Percentiles rank a stretch among this genome's conserved stretches.
Conservation (phyloP, 2,113 vertebrate species). For the Paedocypris sp. region DNA sequence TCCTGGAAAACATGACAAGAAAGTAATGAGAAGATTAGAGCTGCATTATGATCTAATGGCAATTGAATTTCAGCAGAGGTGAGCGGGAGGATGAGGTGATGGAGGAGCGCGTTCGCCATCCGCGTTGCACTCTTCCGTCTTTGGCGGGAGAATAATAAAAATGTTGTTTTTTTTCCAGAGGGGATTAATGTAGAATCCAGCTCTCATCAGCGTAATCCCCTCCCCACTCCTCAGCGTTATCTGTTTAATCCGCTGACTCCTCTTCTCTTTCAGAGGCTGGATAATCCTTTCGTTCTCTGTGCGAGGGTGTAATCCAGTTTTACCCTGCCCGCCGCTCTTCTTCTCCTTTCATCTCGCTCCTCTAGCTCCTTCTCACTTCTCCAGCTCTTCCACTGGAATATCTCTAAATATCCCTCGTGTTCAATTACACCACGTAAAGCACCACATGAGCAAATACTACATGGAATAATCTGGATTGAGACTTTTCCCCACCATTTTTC, state of each 20-base stretch:
- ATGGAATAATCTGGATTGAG: too few species aligned
- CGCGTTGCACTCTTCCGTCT: conserved; percentile 12
- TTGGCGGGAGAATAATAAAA: conserved; percentile 39
- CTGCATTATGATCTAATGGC: conserved; percentile 4
- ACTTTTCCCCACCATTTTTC: too few species aligned
- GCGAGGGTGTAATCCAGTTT: conserved; percentile 22
- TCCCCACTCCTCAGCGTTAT: conserved; percentile 51
- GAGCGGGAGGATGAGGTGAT: conserved; percentile 12
- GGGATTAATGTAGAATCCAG: conserved; percentile 64
- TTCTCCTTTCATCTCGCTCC: conserved; percentile 1
- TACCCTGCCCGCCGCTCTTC: neutral
- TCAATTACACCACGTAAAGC: neutral
- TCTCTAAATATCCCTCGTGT: neutral
- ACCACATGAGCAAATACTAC: neutral
- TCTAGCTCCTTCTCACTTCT: neutral
- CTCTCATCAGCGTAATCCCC: conserved; percentile 57
- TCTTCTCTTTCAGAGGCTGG: conserved; percentile 40
- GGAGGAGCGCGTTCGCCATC: conserved; percentile 18
- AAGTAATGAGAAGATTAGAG: neutral
- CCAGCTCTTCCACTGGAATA: neutral
- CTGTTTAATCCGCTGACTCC: conserved; percentile 53
- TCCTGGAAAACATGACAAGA: neutral
- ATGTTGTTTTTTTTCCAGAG: conserved; percentile 37
- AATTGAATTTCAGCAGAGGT: neutral
- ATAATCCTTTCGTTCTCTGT: conserved; percentile 34